phyloP scores from a whole-genome alignment of 2,113 vertebrate species.

The Piprites chloris region DNA sequence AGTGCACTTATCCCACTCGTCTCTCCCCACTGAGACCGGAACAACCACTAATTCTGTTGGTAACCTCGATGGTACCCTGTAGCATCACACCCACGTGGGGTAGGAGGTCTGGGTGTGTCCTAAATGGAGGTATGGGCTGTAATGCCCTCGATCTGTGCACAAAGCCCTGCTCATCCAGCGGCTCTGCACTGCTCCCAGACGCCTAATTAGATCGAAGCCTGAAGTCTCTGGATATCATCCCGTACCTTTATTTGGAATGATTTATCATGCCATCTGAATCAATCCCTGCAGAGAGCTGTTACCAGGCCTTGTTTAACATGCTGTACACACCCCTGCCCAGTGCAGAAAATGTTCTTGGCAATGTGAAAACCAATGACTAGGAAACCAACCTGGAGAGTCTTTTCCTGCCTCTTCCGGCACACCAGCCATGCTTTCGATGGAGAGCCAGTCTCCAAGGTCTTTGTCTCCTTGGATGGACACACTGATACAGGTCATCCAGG shows the following conservation, averaged over 20 bases:
- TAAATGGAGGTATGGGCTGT: background rate
- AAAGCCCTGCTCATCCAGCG: background rate
- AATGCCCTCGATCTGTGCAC: background rate
- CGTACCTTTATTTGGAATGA: conserved; percentile 49
- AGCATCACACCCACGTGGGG: background rate
- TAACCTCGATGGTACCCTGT: background rate
- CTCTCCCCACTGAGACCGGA: background rate
- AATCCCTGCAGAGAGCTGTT: background rate
- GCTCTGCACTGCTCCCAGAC: background rate
- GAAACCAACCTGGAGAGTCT: background rate
- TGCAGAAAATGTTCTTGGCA: background rate
- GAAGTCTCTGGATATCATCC: conserved; percentile 48
- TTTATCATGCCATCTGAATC: conserved; percentile 39
- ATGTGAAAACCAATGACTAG: background rate
- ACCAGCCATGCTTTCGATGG: background rate
- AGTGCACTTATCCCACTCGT: background rate
- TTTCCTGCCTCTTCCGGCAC: background rate
- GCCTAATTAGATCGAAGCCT: conserved; percentile 37
- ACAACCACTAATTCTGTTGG: background rate
- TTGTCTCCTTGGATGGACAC: background rate
- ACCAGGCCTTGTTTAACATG: background rate
- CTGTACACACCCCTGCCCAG: background rate
- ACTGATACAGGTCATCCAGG: background rate
- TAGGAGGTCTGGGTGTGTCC: background rate
- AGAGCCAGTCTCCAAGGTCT: background rate